Percentiles rank a stretch among this genome's conserved stretches.
Conservation (phyloP, 2,888 invertebrate species). For the Mesorhabditis belari region DNA sequence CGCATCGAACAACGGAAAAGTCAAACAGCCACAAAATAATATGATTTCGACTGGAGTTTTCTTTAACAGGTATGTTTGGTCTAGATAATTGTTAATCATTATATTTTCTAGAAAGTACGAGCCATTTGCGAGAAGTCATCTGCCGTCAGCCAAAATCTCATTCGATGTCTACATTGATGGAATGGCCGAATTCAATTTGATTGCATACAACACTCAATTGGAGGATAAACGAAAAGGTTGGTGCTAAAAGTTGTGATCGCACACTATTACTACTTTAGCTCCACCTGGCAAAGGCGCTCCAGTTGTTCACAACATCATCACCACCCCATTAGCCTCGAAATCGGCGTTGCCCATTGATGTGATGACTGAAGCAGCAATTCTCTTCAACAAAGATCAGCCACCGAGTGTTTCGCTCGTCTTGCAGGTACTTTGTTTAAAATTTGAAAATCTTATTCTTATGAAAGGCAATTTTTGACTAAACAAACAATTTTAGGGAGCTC, state of each 20-base stretch:
- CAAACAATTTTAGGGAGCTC: constrained; percentile 26
- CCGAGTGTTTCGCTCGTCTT: constrained; percentile 46
- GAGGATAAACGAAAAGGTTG: constrained; percentile 53
- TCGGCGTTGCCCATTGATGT: constrained; percentile 9
- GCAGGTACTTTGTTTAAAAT: no score
- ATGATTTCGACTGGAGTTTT: not conserved
- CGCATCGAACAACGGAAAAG: not conserved
- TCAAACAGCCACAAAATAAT: not conserved
- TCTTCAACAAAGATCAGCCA: constrained; percentile 42
- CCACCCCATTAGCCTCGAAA: no score
- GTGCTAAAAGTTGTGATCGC: constrained; percentile 41
- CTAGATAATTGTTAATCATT: not conserved
- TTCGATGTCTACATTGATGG: constrained; percentile 57
- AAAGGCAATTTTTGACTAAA: not conserved
- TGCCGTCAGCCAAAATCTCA: constrained; percentile 54
- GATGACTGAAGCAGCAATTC: constrained; percentile 45
- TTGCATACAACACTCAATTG: constrained; percentile 56
- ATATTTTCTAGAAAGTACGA: constrained; percentile 8
- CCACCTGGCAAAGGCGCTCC: no score
- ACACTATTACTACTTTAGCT: no score
- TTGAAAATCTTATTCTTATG: no score
- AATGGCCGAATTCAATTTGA: constrained; percentile 56
- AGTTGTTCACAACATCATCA: no score
- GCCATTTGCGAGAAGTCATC: constrained; percentile 54
- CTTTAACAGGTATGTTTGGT: not conserved